Evolutionary conservation across 2,113 vertebrate species (phyloP).

Genomic region (Panthera leo): DNA sequence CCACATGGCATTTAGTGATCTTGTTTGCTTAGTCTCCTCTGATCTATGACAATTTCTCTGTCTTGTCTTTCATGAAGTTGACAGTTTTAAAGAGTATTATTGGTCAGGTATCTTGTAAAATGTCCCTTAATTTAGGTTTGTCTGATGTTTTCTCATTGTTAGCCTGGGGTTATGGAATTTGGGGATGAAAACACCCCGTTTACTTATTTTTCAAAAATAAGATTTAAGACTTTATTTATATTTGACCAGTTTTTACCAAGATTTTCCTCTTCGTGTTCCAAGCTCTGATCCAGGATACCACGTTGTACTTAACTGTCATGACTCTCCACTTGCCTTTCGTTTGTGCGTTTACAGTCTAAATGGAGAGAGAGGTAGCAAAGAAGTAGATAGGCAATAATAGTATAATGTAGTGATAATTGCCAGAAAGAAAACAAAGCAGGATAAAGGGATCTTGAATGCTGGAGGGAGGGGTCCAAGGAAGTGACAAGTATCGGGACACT

Average conservation of each 20-base stretch:
- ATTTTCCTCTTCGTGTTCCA: neutral
- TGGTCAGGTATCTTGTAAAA: neutral
- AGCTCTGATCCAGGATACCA: neutral
- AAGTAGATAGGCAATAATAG: neutral
- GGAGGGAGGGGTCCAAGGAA: neutral
- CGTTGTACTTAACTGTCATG: neutral
- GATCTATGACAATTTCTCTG: neutral
- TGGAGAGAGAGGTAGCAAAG: neutral
- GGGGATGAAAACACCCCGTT: neutral
- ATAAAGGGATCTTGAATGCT: neutral
- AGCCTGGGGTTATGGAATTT: neutral
- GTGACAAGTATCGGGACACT: neutral
- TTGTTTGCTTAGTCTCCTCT: neutral
- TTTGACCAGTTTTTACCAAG: neutral
- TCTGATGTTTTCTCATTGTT: neutral
- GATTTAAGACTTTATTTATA: neutral
- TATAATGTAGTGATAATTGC: neutral
- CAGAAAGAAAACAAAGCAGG: neutral
- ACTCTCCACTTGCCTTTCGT: neutral
- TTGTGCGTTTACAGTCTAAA: neutral
- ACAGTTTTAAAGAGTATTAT: neutral
- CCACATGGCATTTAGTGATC: neutral
- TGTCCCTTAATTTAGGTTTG: neutral
- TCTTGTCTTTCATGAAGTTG: neutral
- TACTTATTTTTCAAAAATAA: neutral